Evolutionary conservation across 2,797 vertebrate genomes (phyloP), one percentile per base, ranked within the genome.

Genomic region (Sebastes cheni): DNA sequence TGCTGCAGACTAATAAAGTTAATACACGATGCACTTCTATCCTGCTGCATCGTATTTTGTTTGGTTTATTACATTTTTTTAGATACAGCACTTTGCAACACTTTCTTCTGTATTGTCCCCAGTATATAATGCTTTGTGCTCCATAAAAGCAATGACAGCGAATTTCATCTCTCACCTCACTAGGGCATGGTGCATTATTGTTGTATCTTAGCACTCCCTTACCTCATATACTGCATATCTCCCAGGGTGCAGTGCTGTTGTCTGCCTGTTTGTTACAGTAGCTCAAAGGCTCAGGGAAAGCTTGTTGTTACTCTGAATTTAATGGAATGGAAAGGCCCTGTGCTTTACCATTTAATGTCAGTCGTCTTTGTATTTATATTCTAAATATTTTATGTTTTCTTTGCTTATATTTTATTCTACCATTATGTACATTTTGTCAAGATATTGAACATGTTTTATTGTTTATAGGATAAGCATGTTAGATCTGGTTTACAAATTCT

Each of bases 71-170:
- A 27, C 39, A 60, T 67, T 75, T 70, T 56, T 74, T 77, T 64
- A 61, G 39, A 3, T 29, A 10, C 60, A 55, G 46, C 68, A 70
- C 68, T 79, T 88, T 75, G 68, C 61, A 72, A 75, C 68, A 66
- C 84, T 85, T 77, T 72, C 6, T 29, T 64, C 66, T 54, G 23
- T 84, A 72, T 80, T 80, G 80, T 61, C 69, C 8, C 25, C 14
- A 59, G 68, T 88, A 82, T 77, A 85, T 89, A 73, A 86, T 46
- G 69, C 59, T 87, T 77, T 83, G 84, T 82, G 73, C 74, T 83
- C 77, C 68, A 83, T 91, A 89, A 91, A 92, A 90, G 70, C 70
- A 55, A 65, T 68, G 80, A 72, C 81, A 82, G 75, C 14, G 9
- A 85, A 73, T 90, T 83, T 75, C 81, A 83, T 70, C 74, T 78